Evolutionary conservation across 2,888 invertebrate species (phyloP), one percentile per base, ranked within the genome.

Genomic region (Rhogogaster chlorosoma): DNA sequence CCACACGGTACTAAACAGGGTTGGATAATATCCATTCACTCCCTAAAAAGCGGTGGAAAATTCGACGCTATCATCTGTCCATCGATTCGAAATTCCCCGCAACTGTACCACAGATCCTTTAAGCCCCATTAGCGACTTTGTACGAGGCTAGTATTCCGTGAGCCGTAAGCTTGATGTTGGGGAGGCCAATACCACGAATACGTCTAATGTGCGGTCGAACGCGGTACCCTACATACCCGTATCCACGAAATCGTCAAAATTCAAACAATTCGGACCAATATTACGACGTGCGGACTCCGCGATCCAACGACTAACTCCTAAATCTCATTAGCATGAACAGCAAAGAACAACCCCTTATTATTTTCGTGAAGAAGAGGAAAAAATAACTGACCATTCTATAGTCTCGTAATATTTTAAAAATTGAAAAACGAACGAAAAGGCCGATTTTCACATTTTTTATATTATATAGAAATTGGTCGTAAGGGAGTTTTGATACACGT

Each of bases 101-200:
- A 49, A 77, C 71, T 53, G 36, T 7, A 77, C 45, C 75, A n/a
- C 75, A 32, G 49, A 49, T 77, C 75, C 75, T 77, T 49, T 77
- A 77, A 77, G 49, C 49, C 75, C 75, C 75, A 77, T 77, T 77
- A 77, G 49, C 45, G 75, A 49, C 45, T 49, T 29, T 77, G 45
- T 45, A 49, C 49, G 75, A 29, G 49, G 49, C 75, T 49, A 38
- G 75, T 45, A 77, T 45, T 77, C 49, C 49, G 45, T 77, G 26
- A 77, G 22, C 45, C 15, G 75, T 77, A 77, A 29, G 49, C 49
- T 49, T 18, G 49, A 77, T 77, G 75, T 77, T 77, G 70, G 18
- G 18, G 70, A 7, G 18, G 32, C 38, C 71, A 38, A 38, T 42
- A 22, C 38, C 71, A 6, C 32, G 32, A 18, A 67, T 67, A 67